Evolutionary conservation across 1,140 invertebrate species (phyloP).

Genomic region (Ladona fulva): DNA sequence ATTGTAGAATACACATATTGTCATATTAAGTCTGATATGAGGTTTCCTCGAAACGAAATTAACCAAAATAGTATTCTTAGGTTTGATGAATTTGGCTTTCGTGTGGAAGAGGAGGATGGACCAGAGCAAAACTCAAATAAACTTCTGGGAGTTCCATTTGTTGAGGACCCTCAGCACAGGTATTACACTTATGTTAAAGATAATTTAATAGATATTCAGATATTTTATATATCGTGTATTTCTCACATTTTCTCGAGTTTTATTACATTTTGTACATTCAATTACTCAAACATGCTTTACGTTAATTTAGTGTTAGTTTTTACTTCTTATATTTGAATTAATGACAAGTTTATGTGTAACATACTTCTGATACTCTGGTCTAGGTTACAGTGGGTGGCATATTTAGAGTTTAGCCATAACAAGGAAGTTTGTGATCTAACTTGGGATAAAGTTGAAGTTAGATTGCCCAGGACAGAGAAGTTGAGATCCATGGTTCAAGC

Average conservation of each 20-base stretch:
- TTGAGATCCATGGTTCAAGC: constrained; percentile 76
- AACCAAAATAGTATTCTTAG: constrained; percentile 33
- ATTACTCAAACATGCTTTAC: too few relatives aligned
- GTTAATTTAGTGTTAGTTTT: too few relatives aligned
- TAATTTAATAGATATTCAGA: too few relatives aligned
- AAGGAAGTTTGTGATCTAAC: constrained; percentile 82
- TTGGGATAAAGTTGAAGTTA: constrained; percentile 78
- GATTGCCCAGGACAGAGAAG: constrained; percentile 80
- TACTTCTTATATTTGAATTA: too few relatives aligned
- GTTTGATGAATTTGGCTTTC: constrained; percentile 98
- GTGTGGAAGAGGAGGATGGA: constrained; percentile 90
- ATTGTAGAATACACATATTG: too few relatives aligned
- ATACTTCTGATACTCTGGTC: background rate
- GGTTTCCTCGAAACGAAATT: constrained; percentile 16
- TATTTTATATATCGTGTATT: too few relatives aligned
- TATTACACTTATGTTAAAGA: constrained; percentile 28
- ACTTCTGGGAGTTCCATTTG: constrained; percentile 71
- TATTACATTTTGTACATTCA: too few relatives aligned
- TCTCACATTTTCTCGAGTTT: too few relatives aligned
- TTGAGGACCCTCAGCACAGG: constrained; percentile 84
- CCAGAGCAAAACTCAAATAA: constrained; percentile 87
- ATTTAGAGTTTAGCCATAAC: constrained; percentile 92
- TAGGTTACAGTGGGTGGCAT: constrained; percentile 82
- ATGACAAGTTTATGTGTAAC: too few relatives aligned
- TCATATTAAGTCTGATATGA: too few relatives aligned